Conservation (phyloP, 30 jellyfish, hydroid and myxozoan species). For the Cassiopea xamachana region DNA sequence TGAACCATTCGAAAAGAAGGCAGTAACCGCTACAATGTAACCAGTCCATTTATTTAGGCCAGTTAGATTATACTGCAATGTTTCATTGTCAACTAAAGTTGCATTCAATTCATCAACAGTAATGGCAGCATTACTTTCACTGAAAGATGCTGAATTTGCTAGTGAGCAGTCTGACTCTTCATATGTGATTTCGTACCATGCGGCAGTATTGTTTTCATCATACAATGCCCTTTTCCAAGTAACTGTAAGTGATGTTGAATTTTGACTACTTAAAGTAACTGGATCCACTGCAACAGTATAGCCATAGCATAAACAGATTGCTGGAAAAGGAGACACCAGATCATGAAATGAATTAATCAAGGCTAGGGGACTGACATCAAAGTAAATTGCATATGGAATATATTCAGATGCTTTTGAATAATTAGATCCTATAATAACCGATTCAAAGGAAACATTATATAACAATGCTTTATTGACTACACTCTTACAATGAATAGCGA, state of each 20-base stretch:
- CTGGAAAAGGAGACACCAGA: background rate
- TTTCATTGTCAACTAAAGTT: background rate
- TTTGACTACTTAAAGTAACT: background rate
- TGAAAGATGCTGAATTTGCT: background rate
- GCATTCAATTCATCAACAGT: background rate
- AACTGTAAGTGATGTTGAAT: constrained; percentile 52
- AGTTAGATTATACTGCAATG: background rate
- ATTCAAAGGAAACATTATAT: too few species aligned
- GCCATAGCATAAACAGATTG: constrained; percentile 15
- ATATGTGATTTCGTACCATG: constrained; percentile 8
- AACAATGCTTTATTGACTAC: too few species aligned
- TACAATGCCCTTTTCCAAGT: constrained; percentile 14
- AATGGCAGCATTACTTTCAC: background rate
- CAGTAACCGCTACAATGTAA: constrained; percentile 35
- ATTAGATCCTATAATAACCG: too few species aligned
- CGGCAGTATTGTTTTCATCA: constrained; percentile 2
- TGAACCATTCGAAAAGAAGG: constrained; percentile 30
- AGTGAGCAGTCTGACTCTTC: constrained; percentile 9
- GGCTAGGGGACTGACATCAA: too few species aligned
- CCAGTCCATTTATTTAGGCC: constrained; percentile 42
- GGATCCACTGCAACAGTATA: constrained; percentile 24
- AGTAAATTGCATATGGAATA: too few species aligned
- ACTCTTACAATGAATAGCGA: too few species aligned
- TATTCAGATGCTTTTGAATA: too few species aligned
- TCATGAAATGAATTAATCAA: background rate